Evolutionary conservation across 2,888 invertebrate genomes (phyloP).

Genomic region (Aphidius colemani): DNA sequence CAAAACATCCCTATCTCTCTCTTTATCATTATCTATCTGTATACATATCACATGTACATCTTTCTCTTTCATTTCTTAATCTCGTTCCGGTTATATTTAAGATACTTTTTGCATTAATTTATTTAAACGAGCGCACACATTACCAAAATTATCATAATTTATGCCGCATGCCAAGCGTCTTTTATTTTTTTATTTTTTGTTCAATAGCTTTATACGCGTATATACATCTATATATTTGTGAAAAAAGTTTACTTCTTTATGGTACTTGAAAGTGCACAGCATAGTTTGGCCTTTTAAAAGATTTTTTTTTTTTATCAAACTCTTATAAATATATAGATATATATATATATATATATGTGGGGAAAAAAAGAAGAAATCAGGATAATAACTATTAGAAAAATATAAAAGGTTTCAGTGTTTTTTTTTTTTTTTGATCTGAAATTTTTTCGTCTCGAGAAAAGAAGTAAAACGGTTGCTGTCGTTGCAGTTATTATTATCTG

Average conservation of each 20-base stretch:
- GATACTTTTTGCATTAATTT: conserved; percentile 59
- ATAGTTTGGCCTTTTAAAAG: too few relatives aligned
- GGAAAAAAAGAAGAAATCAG: neutral
- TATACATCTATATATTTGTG: neutral
- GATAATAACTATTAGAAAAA: neutral
- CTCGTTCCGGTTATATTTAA: conserved; percentile 50
- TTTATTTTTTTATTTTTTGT: conserved; percentile 33
- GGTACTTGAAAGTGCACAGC: too few relatives aligned
- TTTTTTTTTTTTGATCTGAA: neutral
- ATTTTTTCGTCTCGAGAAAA: too few relatives aligned
- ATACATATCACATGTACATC: too few relatives aligned
- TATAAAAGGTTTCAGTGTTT: neutral
- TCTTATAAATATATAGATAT: too few relatives aligned
- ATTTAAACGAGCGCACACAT: conserved; percentile 49
- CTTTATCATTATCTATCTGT: neutral
- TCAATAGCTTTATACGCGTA: conserved; percentile 37
- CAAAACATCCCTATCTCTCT: conserved; percentile 40
- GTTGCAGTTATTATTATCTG: conserved; percentile 26
- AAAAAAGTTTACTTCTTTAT: too few relatives aligned
- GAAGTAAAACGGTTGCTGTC: conserved; percentile 27
- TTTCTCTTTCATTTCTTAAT: conserved; percentile 4
- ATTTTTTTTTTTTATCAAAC: too few relatives aligned
- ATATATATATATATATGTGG: too few relatives aligned
- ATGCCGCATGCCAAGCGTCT: conserved; percentile 32
- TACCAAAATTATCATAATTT: conserved; percentile 54